These are phyloP conservation scores for Heliconius congener DNA, from an alignment of 1,140 invertebrate genomes.

Conservation along the genomic window DNA sequence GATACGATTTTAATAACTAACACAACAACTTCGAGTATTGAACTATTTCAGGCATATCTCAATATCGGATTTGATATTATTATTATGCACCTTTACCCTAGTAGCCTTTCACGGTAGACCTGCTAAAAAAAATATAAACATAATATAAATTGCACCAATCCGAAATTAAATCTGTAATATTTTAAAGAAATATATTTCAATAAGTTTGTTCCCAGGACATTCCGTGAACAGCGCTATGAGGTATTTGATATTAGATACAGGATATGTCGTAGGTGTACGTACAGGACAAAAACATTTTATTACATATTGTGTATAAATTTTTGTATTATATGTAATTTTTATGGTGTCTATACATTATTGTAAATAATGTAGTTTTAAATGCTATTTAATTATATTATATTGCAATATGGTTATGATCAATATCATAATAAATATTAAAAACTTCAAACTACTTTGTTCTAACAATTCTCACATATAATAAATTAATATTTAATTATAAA, in stretches of 20 bases:
- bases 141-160: neutral
- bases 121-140: neutral
- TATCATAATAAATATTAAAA: too few relatives aligned
- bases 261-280: neutral
- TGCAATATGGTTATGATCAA: too few relatives aligned
- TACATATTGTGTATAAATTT: neutral
- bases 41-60: conserved; percentile 12
- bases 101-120: conserved; percentile 5
- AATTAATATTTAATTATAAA: neutral
- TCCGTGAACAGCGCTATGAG: neutral
- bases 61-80: neutral
- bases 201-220: neutral
- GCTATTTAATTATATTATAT: too few relatives aligned
- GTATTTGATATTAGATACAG: neutral
- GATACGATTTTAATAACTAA: neutral
- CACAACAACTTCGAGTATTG: conserved; percentile 13
- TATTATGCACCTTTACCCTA: conserved; percentile 4
- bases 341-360: neutral
- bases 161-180: neutral
- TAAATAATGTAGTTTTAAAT: neutral
- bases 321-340: neutral
- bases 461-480: neutral
- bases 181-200: neutral
- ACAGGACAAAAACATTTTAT: neutral
- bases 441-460: neutral